These are phyloP conservation scores for Sarotherodon lohbergeri DNA, from an alignment of 2,113 vertebrate species.

Conservation along the genomic window DNA sequence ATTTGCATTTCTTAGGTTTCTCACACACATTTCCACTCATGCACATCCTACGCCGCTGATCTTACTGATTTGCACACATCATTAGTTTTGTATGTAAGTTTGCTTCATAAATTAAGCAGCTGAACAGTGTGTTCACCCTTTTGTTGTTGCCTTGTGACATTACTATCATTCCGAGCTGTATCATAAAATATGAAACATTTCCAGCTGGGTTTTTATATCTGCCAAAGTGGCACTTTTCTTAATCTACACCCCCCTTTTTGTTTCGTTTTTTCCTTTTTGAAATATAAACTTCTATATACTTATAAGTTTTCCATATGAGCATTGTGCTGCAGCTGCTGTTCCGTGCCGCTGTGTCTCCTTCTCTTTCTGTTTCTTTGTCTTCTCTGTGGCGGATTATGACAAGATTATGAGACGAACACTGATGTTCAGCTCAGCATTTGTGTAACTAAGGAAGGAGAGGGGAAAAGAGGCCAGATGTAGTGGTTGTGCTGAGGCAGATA, in stretches of 20 bases:
- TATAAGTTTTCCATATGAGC: background rate
- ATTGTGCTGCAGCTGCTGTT: background rate
- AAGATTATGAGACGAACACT: background rate
- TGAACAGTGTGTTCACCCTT: background rate
- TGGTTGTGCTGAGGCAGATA: constrained; percentile 12
- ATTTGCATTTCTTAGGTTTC: background rate
- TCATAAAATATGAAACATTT: background rate
- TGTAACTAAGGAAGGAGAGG: background rate
- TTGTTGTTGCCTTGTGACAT: background rate
- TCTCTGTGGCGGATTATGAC: background rate
- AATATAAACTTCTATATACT: background rate
- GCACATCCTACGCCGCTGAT: background rate
- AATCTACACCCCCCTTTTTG: background rate
- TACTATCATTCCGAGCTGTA: background rate
- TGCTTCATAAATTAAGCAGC: background rate
- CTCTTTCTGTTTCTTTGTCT: background rate
- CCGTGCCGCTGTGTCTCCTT: background rate
- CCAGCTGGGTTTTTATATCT: background rate
- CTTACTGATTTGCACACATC: background rate
- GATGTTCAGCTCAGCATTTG: background rate
- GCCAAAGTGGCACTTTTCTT: background rate
- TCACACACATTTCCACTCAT: background rate
- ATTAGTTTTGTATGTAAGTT: background rate
- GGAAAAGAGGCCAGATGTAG: constrained; percentile 12
- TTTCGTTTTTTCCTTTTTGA: background rate